phyloP scores from a whole-genome alignment of 2,797 vertebrate genomes.

The Lutjanus campechanus region DNA sequence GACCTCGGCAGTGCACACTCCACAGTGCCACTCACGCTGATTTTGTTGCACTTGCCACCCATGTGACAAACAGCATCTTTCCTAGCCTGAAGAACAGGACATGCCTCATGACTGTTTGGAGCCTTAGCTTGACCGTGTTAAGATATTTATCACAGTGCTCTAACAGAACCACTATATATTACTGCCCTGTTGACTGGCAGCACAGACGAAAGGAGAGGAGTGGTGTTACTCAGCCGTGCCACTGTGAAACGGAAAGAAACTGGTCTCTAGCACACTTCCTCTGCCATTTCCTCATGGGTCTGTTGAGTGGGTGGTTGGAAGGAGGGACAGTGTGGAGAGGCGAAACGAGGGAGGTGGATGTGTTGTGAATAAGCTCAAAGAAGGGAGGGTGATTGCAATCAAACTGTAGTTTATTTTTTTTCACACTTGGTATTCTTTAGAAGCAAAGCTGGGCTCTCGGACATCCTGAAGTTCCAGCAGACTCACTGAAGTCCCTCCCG shows the following conservation, averaged over 20 bases:
- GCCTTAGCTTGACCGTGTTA: slow-evolving; percentile 33
- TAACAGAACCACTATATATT: slow-evolving; percentile 22
- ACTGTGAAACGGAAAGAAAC: slow-evolving; percentile 81
- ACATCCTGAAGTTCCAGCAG: slow-evolving; percentile 14
- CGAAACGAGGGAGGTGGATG: slow-evolving; percentile 12
- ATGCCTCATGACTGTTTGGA: slow-evolving; percentile 35
- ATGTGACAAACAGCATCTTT: slow-evolving; percentile 38
- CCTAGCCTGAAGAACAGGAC: slow-evolving; percentile 4
- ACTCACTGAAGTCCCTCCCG: slow-evolving; percentile 1
- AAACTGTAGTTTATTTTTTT: slow-evolving; percentile 26
- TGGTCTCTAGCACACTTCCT: slow-evolving; percentile 82
- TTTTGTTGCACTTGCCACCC: slow-evolving; percentile 24
- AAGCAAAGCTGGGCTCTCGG: neutral
- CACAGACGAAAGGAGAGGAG: slow-evolving; percentile 39
- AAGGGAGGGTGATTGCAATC: slow-evolving; percentile 21
- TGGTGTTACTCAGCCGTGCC: slow-evolving; percentile 48
- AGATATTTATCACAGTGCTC: slow-evolving; percentile 42
- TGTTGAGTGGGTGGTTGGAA: slow-evolving; percentile 58
- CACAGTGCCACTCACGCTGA: neutral
- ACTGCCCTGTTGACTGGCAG: slow-evolving; percentile 56
- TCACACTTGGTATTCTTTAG: slow-evolving; percentile 19
- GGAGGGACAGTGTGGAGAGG: slow-evolving; percentile 29
- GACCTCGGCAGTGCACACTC: too few species aligned
- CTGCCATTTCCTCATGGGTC: slow-evolving; percentile 81
- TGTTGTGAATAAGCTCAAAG: slow-evolving; percentile 12